phyloP scores from a whole-genome alignment of 2,113 vertebrate genomes.

The Ophthalmolycus amberensis region DNA sequence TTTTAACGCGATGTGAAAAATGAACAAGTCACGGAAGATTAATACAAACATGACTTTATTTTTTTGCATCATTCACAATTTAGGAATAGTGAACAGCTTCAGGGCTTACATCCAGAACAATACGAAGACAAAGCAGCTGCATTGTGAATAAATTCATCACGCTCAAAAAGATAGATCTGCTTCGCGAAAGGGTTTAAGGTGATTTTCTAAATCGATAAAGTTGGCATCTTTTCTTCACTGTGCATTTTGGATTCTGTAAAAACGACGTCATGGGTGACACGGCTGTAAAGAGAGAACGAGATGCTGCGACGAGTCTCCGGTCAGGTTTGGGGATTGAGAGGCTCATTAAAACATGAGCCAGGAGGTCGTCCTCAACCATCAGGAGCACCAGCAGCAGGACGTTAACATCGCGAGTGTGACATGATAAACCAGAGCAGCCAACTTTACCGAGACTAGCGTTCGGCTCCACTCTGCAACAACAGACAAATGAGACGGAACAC shows the following conservation, averaged over 20 bases:
- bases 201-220: slow-evolving; percentile 5
- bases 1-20: background rate
- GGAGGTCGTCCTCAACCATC: slow-evolving; percentile 39
- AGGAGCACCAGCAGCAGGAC: slow-evolving; percentile 17
- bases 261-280: slow-evolving; percentile 40
- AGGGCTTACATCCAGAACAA: slow-evolving; percentile 70
- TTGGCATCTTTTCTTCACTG: slow-evolving; percentile 42
- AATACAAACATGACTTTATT: slow-evolving; percentile 77
- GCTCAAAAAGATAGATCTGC: slow-evolving; percentile 37
- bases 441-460: background rate
- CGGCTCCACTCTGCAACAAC: background rate
- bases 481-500: background rate
- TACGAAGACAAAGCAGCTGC: slow-evolving; percentile 65
- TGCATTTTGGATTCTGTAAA: slow-evolving; percentile 30
- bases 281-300: slow-evolving; percentile 5
- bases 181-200: slow-evolving; percentile 24
- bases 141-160: slow-evolving; percentile 18
- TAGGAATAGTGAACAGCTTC: slow-evolving; percentile 70
- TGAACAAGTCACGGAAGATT: background rate
- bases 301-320: background rate
- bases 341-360: slow-evolving; percentile 72
- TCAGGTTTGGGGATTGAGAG: slow-evolving; percentile 68
- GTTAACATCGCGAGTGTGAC: background rate
- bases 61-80: slow-evolving; percentile 71
- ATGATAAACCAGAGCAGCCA: slow-evolving; percentile 17